phyloP scores from a whole-genome alignment of 2,888 invertebrate species.

The Zeuzera pyrina region DNA sequence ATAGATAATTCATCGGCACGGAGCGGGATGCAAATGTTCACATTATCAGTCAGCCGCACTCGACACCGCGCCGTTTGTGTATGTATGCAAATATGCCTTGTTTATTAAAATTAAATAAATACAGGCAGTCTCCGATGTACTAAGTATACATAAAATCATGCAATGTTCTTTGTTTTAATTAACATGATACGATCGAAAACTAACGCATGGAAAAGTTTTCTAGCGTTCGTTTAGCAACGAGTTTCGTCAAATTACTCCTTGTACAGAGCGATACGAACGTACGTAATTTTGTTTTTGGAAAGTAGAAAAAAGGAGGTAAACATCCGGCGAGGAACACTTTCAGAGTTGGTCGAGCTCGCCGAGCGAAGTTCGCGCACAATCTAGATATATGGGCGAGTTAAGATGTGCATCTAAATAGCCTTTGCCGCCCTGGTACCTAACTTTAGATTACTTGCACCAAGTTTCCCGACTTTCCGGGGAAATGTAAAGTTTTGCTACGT shows the following conservation, averaged over 20 bases:
- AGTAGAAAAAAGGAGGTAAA: constrained; percentile 25
- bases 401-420: constrained; percentile 73
- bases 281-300: constrained; percentile 32
- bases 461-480: constrained; percentile 47
- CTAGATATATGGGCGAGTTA: constrained; percentile 70
- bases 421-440: constrained; percentile 65
- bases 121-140: constrained; percentile 23
- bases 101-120: constrained; percentile 70
- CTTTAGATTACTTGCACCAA: constrained; percentile 72
- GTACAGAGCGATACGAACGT: constrained; percentile 16
- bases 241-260: constrained; percentile 37
- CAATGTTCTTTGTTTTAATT: constrained; percentile 28
- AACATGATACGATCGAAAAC: constrained; percentile 33
- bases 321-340: constrained; percentile 35
- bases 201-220: constrained; percentile 6
- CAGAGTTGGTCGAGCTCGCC: constrained; percentile 28
- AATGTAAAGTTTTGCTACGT: constrained; percentile 39
- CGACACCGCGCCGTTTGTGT: constrained; percentile 34
- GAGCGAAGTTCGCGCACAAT: constrained; percentile 51
- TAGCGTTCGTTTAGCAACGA: constrained; percentile 30
- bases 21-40: constrained; percentile 45
- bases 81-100: constrained; percentile 54
- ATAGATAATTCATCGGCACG: constrained; percentile 49
- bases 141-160: constrained; percentile 15
- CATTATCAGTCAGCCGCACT: constrained; percentile 55